Evolutionary conservation across 2,888 invertebrate species (phyloP).

Genomic region (Clitarchus hookeri): DNA sequence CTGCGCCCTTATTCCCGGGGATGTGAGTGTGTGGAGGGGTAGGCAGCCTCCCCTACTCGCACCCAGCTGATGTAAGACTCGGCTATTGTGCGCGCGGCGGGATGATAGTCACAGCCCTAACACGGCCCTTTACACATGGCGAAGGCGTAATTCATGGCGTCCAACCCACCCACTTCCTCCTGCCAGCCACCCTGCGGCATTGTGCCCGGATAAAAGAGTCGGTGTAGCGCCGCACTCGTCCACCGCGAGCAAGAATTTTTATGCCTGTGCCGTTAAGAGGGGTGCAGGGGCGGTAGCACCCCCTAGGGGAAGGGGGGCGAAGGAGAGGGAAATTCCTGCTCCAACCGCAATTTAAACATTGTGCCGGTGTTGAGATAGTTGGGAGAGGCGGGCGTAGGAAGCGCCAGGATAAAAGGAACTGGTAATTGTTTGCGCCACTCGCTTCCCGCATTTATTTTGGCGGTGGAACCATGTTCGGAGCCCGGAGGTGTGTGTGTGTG

Average conservation of each 20-base stretch:
- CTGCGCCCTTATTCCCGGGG: no score
- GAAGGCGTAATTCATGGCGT: not conserved
- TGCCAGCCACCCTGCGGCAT: not conserved
- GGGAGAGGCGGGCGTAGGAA: not conserved
- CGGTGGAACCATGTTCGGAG: not conserved
- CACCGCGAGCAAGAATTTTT: not conserved
- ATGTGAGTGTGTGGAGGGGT: no score
- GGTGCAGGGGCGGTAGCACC: not conserved
- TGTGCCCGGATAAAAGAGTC: slow-evolving; percentile 14
- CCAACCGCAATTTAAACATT: slow-evolving; percentile 10
- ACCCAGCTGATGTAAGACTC: not conserved
- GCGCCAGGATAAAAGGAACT: not conserved
- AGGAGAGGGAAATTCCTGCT: not conserved
- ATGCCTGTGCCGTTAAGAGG: not conserved
- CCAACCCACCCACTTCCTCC: not conserved
- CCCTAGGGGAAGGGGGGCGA: not conserved
- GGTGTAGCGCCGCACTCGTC: not conserved
- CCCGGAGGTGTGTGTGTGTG: not conserved
- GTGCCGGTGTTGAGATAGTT: not conserved
- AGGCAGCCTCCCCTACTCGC: not conserved
- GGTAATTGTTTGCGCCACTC: slow-evolving; percentile 14
- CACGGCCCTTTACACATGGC: not conserved
- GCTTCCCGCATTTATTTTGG: not conserved
- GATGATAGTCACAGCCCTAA: not conserved
- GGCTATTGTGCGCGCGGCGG: not conserved